Evolutionary conservation across 2,888 invertebrate species (phyloP).

Genomic region (Epirrita christyi): DNA sequence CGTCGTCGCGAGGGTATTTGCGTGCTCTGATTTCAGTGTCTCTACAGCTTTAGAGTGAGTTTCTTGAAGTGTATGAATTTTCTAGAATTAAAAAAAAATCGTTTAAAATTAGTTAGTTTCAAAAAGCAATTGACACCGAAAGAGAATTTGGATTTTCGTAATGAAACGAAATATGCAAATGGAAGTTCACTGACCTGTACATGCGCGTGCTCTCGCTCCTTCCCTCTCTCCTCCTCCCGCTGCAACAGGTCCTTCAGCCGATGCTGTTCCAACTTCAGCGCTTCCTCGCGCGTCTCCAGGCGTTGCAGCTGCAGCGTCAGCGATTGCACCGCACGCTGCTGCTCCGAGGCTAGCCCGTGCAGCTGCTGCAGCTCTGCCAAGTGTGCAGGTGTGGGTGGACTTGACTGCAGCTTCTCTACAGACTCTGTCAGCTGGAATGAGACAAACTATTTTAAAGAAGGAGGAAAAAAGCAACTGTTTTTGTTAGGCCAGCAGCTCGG

Average conservation of each 20-base stretch:
- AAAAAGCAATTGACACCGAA: no score
- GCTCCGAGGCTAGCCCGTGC: conserved; percentile 82
- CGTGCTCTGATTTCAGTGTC: conserved; percentile 55
- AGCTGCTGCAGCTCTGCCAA: conserved; percentile 71
- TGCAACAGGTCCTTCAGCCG: conserved; percentile 77
- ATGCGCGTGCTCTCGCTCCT: conserved; percentile 68
- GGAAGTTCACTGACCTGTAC: conserved; percentile 50
- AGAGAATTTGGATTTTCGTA: no score
- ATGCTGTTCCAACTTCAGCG: conserved; percentile 70
- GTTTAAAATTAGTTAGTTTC: no score
- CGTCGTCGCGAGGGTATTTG: conserved; percentile 49
- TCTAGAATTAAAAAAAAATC: no score
- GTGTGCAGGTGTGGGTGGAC: conserved; percentile 62
- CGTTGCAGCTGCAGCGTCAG: conserved; percentile 81
- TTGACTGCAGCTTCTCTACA: conserved; percentile 57
- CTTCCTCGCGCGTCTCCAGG: conserved; percentile 80
- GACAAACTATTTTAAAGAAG: neutral
- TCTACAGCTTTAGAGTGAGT: conserved; percentile 61
- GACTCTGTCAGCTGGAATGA: conserved; percentile 58
- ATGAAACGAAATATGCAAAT: no score
- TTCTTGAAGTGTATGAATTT: conserved; percentile 58
- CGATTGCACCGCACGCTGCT: conserved; percentile 83
- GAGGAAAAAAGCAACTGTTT: no score
- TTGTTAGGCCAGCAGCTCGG: no score
- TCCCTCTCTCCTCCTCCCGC: conserved; percentile 69